Evolutionary conservation across 2,113 vertebrate species (phyloP).

Genomic region (Otolemur garnettii): DNA sequence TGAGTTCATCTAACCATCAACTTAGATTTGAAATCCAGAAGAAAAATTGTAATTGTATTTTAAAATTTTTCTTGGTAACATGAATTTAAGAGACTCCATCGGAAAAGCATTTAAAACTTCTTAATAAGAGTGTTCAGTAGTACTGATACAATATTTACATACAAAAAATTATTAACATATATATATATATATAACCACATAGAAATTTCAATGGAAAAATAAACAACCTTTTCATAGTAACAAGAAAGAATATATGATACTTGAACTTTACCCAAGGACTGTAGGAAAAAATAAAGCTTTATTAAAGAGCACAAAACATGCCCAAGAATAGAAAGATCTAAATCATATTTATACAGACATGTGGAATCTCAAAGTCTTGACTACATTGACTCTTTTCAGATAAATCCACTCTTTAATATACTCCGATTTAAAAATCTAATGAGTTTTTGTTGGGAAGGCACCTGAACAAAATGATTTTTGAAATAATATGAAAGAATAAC

Average conservation of each 20-base stretch:
- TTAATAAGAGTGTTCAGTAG: neutral
- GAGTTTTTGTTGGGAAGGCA: neutral
- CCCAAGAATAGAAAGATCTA: neutral
- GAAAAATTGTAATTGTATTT: neutral
- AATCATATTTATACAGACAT: neutral
- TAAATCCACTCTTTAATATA: neutral
- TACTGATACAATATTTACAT: neutral
- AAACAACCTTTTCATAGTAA: neutral
- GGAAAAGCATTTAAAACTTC: neutral
- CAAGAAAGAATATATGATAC: neutral
- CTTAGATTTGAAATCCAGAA: neutral
- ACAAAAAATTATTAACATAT: neutral
- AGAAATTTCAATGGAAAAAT: neutral
- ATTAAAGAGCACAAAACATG: neutral
- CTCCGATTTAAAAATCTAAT: neutral
- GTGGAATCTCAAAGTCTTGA: neutral
- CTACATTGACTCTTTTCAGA: neutral
- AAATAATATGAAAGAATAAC: neutral
- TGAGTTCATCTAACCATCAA: neutral
- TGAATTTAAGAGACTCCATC: neutral
- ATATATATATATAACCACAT: neutral
- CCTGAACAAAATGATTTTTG: neutral
- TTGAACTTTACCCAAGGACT: neutral
- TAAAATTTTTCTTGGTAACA: neutral
- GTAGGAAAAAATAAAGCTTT: neutral